Conservation (phyloP, 2,113 vertebrate genomes). For the Rhodinocichla rosea region DNA sequence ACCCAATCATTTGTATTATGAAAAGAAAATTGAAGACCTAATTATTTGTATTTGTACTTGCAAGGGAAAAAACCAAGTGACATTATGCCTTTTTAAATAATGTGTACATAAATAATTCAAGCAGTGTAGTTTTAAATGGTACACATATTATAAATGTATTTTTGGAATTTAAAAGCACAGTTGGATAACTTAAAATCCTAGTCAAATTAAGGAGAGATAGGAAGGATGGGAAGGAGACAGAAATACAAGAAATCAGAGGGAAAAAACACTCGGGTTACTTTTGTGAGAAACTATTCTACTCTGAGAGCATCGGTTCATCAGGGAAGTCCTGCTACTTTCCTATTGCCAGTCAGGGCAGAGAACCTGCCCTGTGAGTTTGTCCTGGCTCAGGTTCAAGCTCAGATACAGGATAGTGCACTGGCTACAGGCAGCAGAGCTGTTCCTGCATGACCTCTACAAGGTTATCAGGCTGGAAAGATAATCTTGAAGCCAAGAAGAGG, state of each 20-base stretch:
- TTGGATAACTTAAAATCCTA: background rate
- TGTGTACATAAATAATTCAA: background rate
- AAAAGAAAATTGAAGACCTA: background rate
- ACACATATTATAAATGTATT: background rate
- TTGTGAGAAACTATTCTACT: background rate
- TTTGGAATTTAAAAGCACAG: background rate
- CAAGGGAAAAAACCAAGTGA: background rate
- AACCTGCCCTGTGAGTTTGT: fast-evolving
- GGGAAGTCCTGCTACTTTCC: background rate
- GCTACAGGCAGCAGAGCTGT: background rate
- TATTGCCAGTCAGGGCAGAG: background rate
- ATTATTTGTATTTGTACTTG: background rate
- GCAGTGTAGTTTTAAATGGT: background rate
- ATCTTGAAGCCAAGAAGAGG: background rate
- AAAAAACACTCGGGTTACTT: background rate
- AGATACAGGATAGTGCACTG: background rate
- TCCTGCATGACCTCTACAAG: background rate
- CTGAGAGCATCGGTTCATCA: fast-evolving
- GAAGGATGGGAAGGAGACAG: background rate
- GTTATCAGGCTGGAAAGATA: background rate
- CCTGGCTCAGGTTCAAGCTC: background rate
- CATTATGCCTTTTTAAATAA: background rate
- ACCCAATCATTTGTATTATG: background rate
- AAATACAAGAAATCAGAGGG: background rate
- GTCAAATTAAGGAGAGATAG: background rate